Conservation (phyloP, 2,888 invertebrate genomes). For the Deroplatys truncata region DNA sequence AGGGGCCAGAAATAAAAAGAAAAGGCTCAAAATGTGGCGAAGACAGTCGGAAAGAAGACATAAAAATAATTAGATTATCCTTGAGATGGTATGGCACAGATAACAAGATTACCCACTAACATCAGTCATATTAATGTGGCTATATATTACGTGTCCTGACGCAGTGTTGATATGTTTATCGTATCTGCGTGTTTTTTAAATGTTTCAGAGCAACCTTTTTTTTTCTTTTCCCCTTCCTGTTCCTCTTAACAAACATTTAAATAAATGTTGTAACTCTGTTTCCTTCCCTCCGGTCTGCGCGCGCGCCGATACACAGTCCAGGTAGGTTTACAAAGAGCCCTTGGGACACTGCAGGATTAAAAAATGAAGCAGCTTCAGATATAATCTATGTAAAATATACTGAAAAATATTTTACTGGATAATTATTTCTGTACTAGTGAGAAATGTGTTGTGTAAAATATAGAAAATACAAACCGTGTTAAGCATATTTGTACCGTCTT, state of each 20-base stretch:
- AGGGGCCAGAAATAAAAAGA: background rate
- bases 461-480: too few species aligned
- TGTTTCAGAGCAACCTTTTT: background rate
- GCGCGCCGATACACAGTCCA: background rate
- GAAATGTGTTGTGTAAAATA: too few species aligned
- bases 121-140: conserved; percentile 4
- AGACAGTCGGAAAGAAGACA: background rate
- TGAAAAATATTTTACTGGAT: too few species aligned
- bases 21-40: background rate
- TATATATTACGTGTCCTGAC: conserved; percentile 1
- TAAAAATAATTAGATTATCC: conserved; percentile 5
- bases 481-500: too few species aligned
- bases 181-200: background rate
- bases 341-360: background rate
- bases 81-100: background rate
- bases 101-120: background rate
- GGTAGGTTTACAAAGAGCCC: background rate
- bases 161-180: conserved; percentile 12
- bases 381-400: too few species aligned
- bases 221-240: background rate
- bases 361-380: background rate
- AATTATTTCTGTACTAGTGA: too few species aligned
- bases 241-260: background rate
- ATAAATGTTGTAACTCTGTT: background rate
- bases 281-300: background rate